A percentile compares a stretch with the other conserved stretches of the same genome.
Evolutionary conservation across 2,888 invertebrate genomes (phyloP).

Genomic region (Hartigia nigra): DNA sequence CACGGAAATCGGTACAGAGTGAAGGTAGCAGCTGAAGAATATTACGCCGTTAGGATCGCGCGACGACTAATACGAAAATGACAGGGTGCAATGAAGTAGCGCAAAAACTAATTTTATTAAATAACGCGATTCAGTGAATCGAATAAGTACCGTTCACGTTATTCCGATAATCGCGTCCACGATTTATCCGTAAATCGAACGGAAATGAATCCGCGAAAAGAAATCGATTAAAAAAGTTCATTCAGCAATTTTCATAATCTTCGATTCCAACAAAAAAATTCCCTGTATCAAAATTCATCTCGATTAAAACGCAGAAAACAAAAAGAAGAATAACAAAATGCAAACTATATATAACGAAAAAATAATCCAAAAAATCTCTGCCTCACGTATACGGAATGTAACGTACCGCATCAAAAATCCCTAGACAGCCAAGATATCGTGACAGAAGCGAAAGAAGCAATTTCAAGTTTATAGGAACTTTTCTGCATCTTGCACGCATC

Average conservation of each 20-base stretch:
- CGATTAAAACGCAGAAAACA: background rate
- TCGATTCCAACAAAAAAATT: background rate
- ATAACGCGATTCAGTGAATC: background rate
- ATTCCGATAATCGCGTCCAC: background rate
- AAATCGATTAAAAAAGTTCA: background rate
- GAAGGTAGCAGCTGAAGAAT: background rate
- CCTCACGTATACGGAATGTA: background rate
- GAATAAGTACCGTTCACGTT: background rate
- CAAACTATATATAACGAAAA: background rate
- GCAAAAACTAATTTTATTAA: background rate
- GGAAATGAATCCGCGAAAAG: background rate
- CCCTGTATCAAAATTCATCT: too few species aligned
- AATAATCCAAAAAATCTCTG: background rate
- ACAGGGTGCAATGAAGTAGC: background rate
- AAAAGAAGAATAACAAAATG: conserved; percentile 10
- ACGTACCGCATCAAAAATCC: conserved; percentile 37
- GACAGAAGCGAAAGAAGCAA: conserved; percentile 41
- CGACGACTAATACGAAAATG: background rate
- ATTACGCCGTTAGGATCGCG: background rate
- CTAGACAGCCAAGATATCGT: conserved; percentile 26
- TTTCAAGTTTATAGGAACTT: conserved; percentile 51
- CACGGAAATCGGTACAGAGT: background rate
- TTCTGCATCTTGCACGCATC: conserved; percentile 34
- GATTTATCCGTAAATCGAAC: background rate
- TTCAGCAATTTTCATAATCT: background rate